These are phyloP conservation scores for Horisme vitalbata DNA, from an alignment of 2,888 invertebrate species.

Conservation along the genomic window DNA sequence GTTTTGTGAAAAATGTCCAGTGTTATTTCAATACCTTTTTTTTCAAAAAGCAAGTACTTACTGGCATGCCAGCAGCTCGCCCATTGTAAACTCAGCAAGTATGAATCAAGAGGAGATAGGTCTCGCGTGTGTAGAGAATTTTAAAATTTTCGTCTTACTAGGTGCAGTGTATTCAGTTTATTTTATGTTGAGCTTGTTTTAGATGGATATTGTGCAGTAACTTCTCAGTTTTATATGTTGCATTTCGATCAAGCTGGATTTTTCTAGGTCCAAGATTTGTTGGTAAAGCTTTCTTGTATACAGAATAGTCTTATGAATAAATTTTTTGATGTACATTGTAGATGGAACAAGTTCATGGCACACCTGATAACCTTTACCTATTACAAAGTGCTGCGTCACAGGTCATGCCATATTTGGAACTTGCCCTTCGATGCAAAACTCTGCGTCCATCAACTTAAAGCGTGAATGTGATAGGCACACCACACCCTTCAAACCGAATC, in stretches of 20 bases:
- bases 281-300: background rate
- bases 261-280: background rate
- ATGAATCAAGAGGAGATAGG: constrained; percentile 35
- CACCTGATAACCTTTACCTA: too few relatives aligned
- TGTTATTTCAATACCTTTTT: too few relatives aligned
- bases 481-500: too few relatives aligned
- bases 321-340: too few relatives aligned
- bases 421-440: too few relatives aligned
- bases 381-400: too few relatives aligned
- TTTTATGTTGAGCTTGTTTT: constrained; percentile 25
- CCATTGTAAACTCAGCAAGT: constrained; percentile 22
- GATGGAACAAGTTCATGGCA: too few relatives aligned
- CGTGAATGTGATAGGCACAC: too few relatives aligned
- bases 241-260: constrained; percentile 1
- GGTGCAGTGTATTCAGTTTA: constrained; percentile 30
- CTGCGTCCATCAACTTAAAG: too few relatives aligned
- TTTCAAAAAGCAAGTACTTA: background rate
- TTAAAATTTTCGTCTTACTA: constrained; percentile 33
- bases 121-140: constrained; percentile 40
- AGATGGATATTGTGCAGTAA: constrained; percentile 23
- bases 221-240: constrained; percentile 18
- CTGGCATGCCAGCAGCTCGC: too few relatives aligned
- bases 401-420: too few relatives aligned
- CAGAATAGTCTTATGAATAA: background rate
- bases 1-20: too few relatives aligned